Base-by-base conservation (phyloP, 2,113 vertebrate species). In the Hiodon tergisus region DNA sequence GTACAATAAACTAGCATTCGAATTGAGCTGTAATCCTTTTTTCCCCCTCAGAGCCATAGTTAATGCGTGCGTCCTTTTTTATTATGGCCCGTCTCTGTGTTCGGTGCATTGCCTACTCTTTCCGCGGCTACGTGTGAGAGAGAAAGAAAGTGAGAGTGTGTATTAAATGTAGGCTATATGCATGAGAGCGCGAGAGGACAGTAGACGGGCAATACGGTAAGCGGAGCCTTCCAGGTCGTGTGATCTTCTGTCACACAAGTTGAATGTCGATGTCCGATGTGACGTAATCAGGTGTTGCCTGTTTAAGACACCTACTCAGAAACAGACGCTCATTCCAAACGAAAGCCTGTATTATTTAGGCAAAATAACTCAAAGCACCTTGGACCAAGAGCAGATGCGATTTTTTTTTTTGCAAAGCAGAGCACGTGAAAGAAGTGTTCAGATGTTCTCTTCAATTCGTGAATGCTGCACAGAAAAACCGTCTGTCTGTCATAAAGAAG, bases 221-320 rank as follows among this genome's bases (percentile, higher is more conserved):
- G 70, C 46, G 53, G 46, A 58, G 69, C 69, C 69, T 46, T 53
- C 54, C 46, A 53, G 67, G 66, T 52, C 31, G 46, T 69, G 55
- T 58, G 53, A 58, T 53, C 58, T 53, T 10, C 68, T 69, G 68
- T 69, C 68, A 69, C 52, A 50, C 67, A 69, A 69, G 46, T 58
- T 57, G 57, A 58, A 55, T 75, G 67, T 67, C 55, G 60, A 76
- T 51, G n/a, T 63, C 10, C 53, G 67, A 11, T 58, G 74, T 76
- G 74, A 71, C 68, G 75, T 62, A 61, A 62, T 58, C 75, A 76
- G 75, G 75, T 75, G 67, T 46, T 54, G 17, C 31, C 46, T 63
- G 67, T 76, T 69, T 67, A 69, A 69, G 50, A 71, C 68, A 76
- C 75, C 50, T 76, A n/a, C 46, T 51, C 48, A 71, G 52, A 11